Percentiles rank a stretch among this genome's conserved stretches.
Conservation (phyloP, 2,797 vertebrate genomes). For the Oreortyx pictus region DNA sequence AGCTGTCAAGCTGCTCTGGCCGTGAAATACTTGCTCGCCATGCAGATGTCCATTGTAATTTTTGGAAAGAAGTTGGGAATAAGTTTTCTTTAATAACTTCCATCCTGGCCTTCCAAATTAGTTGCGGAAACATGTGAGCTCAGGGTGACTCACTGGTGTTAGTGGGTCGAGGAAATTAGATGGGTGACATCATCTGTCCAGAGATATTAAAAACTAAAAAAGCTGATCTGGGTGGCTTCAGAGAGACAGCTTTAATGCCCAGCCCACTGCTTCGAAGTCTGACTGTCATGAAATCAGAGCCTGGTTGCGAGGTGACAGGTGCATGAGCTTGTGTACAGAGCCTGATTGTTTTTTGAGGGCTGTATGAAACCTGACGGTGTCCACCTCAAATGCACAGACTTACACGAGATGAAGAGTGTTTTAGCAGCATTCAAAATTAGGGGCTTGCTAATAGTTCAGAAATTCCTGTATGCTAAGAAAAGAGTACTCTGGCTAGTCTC, state of each 20-base stretch:
- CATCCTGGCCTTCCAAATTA: not conserved
- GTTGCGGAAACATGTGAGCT: not conserved
- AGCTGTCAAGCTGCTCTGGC: not conserved
- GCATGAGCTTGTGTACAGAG: rapidly evolving
- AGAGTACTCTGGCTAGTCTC: not conserved
- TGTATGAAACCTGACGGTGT: not conserved
- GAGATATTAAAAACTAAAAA: not conserved
- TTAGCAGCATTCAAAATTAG: not conserved
- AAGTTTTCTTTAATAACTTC: not conserved
- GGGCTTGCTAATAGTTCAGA: not conserved
- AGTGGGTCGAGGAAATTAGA: not conserved
- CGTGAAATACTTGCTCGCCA: not conserved
- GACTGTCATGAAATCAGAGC: not conserved
- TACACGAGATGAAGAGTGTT: not conserved
- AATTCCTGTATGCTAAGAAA: conserved; percentile 8
- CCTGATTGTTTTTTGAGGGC: not conserved
- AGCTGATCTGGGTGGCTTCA: not conserved
- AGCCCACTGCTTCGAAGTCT: not conserved
- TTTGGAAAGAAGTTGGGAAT: not conserved
- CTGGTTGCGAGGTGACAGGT: not conserved
- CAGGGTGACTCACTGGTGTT: not conserved
- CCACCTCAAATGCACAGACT: not conserved
- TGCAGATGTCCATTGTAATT: not conserved
- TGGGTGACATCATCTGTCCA: not conserved
- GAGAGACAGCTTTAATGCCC: not conserved